Evolutionary conservation across 2,113 vertebrate species (phyloP).

Genomic region (Indicator indicator): DNA sequence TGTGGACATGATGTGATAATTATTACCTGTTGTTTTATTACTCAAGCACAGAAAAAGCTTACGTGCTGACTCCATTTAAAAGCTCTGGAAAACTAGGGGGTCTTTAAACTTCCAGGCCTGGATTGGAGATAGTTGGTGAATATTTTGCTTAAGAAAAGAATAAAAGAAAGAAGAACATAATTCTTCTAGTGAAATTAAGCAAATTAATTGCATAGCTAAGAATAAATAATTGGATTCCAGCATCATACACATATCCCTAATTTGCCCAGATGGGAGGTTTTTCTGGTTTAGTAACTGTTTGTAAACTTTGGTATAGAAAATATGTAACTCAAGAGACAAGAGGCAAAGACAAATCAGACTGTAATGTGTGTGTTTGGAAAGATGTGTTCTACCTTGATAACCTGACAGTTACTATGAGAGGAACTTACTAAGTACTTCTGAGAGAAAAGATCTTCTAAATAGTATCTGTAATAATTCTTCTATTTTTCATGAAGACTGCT

Average conservation of each 20-base stretch:
- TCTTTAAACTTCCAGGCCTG: not conserved
- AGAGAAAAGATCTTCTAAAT: not conserved
- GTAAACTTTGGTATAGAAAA: not conserved
- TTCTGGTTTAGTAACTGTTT: not conserved
- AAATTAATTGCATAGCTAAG: not conserved
- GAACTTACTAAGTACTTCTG: not conserved
- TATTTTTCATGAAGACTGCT: slow-evolving; percentile 81
- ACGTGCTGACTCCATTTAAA: not conserved
- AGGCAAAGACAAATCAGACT: not conserved
- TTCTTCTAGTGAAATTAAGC: not conserved
- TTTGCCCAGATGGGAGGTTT: not conserved
- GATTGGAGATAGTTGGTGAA: not conserved
- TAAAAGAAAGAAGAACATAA: not conserved
- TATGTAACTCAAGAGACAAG: rapidly evolving
- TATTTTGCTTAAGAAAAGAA: not conserved
- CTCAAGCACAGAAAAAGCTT: not conserved
- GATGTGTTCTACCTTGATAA: not conserved
- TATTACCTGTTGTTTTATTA: not conserved
- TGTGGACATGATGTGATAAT: not conserved
- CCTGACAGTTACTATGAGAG: not conserved
- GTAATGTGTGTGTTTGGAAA: not conserved
- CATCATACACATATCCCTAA: not conserved
- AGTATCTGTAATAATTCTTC: not conserved
- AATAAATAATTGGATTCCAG: not conserved
- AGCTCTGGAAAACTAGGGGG: not conserved